Evolutionary conservation across 2,888 invertebrate species (phyloP), one percentile per base, ranked within the genome.

Genomic region (Scaeva pyrastri): DNA sequence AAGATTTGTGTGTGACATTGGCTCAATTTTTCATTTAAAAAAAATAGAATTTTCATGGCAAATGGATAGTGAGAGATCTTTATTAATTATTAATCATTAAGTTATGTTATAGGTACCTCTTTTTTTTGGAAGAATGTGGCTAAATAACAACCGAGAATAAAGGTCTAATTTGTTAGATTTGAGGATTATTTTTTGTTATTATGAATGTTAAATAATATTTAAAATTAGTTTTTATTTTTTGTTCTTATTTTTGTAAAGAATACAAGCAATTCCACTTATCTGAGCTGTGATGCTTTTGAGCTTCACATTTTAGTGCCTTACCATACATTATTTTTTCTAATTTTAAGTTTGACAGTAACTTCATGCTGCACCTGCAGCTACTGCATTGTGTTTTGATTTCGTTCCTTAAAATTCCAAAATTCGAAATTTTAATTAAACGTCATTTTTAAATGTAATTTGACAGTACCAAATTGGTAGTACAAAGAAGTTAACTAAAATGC

Each of bases 81-180:
- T 60, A 60, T 60, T 21, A 60, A 60, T 60, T 60, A 39, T 16
- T 41, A 60, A 41, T 41, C 19, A 60, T 60, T 60, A 21, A 60
- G 56, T 16, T 56, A 6, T 3, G 14, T 39, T 23, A n/a, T n/a
- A 31, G 31, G 31, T 50, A 21, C 50, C 21, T 21, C 50, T 11
- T 39, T 10, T 45, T 26, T 31, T 55, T 16, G 5, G 21, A 21
- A 21, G 60, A 39, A 60, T 39, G 36, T 58, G 16, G 39, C 19
- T 60, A 7, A 21, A 21, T 19, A 41, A 60, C 41, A 14, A 60
- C 39, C 60, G 41, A 14, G 14, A 41, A 60, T 60, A 60, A 60
- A 41, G 39, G 21, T 41, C 12, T 60, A 60, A 60, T 60, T 60
- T 60, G 39, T 39, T 21, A 60, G 39, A 7, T 60, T 60, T 39